These are phyloP conservation scores for Holcopasites calliopsidis DNA, from an alignment of 1,140 invertebrate genomes.

Conservation along the genomic window DNA sequence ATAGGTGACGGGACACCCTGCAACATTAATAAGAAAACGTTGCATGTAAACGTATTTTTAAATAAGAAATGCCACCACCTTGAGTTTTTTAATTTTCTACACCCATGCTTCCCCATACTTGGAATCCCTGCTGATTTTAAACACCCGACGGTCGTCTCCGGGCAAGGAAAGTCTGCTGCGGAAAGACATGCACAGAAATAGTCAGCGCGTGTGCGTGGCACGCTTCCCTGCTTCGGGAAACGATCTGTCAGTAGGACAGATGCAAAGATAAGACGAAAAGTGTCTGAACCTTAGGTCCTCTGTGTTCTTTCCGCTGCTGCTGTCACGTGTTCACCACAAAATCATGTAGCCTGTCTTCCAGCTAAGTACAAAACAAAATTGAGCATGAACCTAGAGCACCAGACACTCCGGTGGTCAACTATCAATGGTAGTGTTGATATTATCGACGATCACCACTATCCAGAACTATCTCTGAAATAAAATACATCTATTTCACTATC, in stretches of 20 bases:
- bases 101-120: too few species aligned
- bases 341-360: background rate
- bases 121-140: background rate
- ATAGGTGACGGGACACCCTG: background rate
- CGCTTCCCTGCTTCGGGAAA: constrained; percentile 62
- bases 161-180: constrained; percentile 4
- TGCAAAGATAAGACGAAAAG: constrained; percentile 64
- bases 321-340: background rate
- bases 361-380: background rate
- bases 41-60: too few species aligned
- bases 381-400: constrained; percentile 1
- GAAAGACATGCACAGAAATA: constrained; percentile 58
- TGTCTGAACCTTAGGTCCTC: constrained; percentile 25
- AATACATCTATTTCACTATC: too few species aligned
- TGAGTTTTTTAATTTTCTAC: too few species aligned
- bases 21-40: too few species aligned
- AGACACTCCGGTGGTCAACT: too few species aligned
- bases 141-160: background rate
- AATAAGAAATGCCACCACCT: too few species aligned
- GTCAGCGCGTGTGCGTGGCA: constrained; percentile 57
- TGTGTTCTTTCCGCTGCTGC: constrained; percentile 4
- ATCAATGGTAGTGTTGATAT: too few species aligned
- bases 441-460: too few species aligned
- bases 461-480: too few species aligned
- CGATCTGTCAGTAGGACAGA: constrained; percentile 65